Evolutionary conservation across 2,113 vertebrate species (phyloP), one percentile per base, ranked within the genome.

Genomic region (Rhinichthys klamathensis): DNA sequence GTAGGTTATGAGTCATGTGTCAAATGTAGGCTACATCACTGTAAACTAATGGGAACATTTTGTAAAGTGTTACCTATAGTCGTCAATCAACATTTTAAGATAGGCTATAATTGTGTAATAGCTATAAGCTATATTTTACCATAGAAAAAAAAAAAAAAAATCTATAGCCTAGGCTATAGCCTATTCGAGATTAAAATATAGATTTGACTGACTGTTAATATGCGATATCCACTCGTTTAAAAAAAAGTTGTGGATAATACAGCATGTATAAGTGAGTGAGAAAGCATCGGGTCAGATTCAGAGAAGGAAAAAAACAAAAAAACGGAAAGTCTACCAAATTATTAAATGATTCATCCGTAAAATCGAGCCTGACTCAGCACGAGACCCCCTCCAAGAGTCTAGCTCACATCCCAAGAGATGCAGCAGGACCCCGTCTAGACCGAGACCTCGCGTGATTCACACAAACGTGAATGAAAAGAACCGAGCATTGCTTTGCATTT

Each of bases 311-410:
- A 46, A 46, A 11, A 11, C 11, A 4, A 10, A 15, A 30, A 32
- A 23, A 32, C n/a, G 58, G 58, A n/a, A 61, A 46, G 44, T 78
- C 13, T 30, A 49, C 3, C 73, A 10, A 54, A 76, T 30, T 46
- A 76, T 60, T 79, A 54, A 23, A 41, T 79, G 54, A 79, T 41
- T 79, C 76, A 61, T 60, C 23, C 12, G 4, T 60, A 5, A 61
- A 41, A 79, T 25, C 5, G 35, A 25, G 23, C n/a, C 32, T 79
- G 76, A 79, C 54, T 79, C 76, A 79, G 76, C 32, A 61, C 30
- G n/a, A 41, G 30, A 23, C 76, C 32, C 32, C 13, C 1, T 79
- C 32, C 76, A 25, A 60, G 21, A 7, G 54, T 79, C 54, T 58
- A 41, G 76, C 56, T 61, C 76, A 79, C 30, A 38, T 61, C 76